Conservation (phyloP, 2,797 vertebrate genomes). For the Premnoplex brunnescens region DNA sequence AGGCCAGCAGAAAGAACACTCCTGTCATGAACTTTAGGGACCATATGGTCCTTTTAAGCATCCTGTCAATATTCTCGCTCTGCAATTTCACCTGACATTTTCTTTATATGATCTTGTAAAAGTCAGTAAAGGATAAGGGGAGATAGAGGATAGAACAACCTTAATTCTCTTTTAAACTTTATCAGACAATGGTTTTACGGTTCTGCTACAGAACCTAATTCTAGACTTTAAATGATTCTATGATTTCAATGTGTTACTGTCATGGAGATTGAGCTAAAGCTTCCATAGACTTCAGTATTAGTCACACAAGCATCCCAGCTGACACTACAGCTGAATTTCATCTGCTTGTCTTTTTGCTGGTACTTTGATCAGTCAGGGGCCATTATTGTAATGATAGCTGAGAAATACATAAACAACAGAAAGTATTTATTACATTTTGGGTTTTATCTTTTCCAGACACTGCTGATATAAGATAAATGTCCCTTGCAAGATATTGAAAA, state of each 20-base stretch:
- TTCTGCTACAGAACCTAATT: background rate
- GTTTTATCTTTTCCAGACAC: conserved; percentile 13
- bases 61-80: background rate
- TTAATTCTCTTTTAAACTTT: background rate
- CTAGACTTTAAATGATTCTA: background rate
- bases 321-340: background rate
- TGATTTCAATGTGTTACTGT: background rate
- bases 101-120: background rate
- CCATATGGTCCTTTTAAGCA: background rate
- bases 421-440: conserved; percentile 8
- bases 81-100: background rate
- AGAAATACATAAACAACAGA: conserved; percentile 24
- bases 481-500: background rate
- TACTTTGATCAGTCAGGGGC: conserved; percentile 23
- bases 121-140: background rate
- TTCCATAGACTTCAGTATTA: background rate
- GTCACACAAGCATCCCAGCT: background rate
- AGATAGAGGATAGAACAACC: background rate
- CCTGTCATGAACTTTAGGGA: background rate
- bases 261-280: background rate
- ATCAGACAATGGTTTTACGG: background rate
- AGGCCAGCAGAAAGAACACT: background rate
- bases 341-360: background rate
- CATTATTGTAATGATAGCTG: conserved; percentile 7
- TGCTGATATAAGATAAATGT: background rate